Evolutionary conservation across 2,888 invertebrate genomes (phyloP).

Genomic region (Caenorhabditis sp.): DNA sequence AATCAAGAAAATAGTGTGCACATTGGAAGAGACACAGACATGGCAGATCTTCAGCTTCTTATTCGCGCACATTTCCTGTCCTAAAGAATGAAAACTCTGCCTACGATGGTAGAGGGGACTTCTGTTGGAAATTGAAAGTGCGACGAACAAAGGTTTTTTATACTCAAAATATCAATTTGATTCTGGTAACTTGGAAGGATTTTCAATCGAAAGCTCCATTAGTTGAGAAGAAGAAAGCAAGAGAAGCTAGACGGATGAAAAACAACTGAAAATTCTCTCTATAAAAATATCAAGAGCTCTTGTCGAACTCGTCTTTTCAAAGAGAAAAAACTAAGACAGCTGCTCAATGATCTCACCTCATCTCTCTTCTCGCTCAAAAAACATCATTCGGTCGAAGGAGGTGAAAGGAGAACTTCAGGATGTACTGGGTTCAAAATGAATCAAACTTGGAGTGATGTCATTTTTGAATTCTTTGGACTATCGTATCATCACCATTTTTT

Average conservation of each 20-base stretch:
- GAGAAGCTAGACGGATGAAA: not conserved
- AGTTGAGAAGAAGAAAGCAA: too few relatives aligned
- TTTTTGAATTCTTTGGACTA: too few relatives aligned
- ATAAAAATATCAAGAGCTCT: not conserved
- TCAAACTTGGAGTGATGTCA: too few relatives aligned
- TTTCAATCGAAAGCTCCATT: too few relatives aligned
- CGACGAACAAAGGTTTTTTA: too few relatives aligned
- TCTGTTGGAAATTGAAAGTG: too few relatives aligned
- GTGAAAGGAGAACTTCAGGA: too few relatives aligned
- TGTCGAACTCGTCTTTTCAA: constrained; percentile 15
- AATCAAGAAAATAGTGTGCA: constrained; percentile 22
- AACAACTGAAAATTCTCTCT: not conserved
- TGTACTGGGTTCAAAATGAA: too few relatives aligned
- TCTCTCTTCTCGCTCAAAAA: not conserved
- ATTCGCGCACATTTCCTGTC: constrained; percentile 42
- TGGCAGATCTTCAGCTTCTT: constrained; percentile 22
- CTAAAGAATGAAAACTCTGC: not conserved
- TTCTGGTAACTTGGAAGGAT: too few relatives aligned
- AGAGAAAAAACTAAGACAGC: constrained; percentile 34
- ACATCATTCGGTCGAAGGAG: not conserved
- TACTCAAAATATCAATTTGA: too few relatives aligned
- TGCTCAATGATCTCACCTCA: constrained; percentile 15
- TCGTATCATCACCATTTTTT: too few relatives aligned
- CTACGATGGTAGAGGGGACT: too few relatives aligned
- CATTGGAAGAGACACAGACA: constrained; percentile 1